Percentiles rank a stretch among this genome's conserved stretches.
Conservation (phyloP, 2,113 vertebrate genomes). For the Callospermophilus lateralis region DNA sequence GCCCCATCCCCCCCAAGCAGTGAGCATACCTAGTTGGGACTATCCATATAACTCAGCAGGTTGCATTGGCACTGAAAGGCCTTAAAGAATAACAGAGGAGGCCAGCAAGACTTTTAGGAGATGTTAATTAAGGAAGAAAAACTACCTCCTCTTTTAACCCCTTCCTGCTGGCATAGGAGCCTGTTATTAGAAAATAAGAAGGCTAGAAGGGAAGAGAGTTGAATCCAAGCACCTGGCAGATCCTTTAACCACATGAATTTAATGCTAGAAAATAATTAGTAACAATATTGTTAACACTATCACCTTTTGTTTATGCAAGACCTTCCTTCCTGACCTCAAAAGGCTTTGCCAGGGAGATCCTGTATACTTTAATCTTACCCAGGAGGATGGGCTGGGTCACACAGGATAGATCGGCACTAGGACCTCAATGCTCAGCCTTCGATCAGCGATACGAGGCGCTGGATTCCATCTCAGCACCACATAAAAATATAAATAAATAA, state of each 20-base stretch:
- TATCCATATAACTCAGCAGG: background rate
- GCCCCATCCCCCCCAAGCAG: background rate
- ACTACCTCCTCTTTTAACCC: conserved; percentile 26
- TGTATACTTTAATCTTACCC: background rate
- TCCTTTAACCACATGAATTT: conserved; percentile 28
- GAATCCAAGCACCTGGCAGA: conserved; percentile 41
- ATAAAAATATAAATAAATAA: too few relatives aligned
- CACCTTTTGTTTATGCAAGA: conserved; percentile 22
- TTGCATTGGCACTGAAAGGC: background rate
- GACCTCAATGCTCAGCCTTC: background rate
- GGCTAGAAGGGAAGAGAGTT: background rate
- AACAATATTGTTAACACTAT: background rate
- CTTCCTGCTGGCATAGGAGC: background rate
- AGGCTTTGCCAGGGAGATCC: background rate
- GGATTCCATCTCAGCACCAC: too few relatives aligned
- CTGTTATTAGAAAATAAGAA: background rate
- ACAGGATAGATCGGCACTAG: background rate
- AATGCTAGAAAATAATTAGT: conserved; percentile 4
- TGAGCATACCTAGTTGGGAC: background rate
- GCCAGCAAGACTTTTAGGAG: background rate
- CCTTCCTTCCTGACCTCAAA: background rate
- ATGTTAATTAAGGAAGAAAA: conserved; percentile 56
- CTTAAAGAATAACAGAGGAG: background rate
- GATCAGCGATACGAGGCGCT: too few relatives aligned
- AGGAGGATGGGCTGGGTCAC: background rate